A percentile compares a stretch with the other conserved stretches of the same genome.
These are phyloP conservation scores for Cataglyphis rosenhaueri DNA, from an alignment of 2,888 invertebrate genomes.

Conservation along the genomic window DNA sequence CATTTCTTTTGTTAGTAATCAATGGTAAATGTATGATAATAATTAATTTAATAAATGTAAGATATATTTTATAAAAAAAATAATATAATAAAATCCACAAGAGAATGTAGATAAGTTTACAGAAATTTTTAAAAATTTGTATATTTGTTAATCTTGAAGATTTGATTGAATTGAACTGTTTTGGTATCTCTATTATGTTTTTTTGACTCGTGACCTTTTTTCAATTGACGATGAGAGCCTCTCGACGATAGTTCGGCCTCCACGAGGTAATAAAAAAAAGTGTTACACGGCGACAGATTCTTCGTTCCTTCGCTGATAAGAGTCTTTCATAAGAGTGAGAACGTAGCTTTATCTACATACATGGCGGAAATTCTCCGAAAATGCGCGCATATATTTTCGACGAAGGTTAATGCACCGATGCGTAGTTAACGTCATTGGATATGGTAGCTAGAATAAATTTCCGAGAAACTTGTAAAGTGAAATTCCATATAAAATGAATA, in stretches of 20 bases:
- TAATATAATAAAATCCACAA: background rate
- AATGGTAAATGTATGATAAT: too few species aligned
- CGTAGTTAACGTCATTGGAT: background rate
- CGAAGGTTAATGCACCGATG: conserved; percentile 28
- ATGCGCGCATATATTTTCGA: conserved; percentile 58
- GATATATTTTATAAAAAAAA: background rate
- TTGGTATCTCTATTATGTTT: conserved; percentile 18
- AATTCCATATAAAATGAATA: background rate
- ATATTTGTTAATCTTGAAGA: background rate
- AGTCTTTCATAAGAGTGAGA: conserved; percentile 52
- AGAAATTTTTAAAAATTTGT: background rate
- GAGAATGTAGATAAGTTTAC: background rate
- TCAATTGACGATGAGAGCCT: conserved; percentile 28
- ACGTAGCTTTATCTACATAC: conserved; percentile 61
- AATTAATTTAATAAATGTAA: background rate
- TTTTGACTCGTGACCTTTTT: background rate
- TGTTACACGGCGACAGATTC: conserved; percentile 55
- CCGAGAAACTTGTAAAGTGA: conserved; percentile 6
- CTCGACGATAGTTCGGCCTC: conserved; percentile 41
- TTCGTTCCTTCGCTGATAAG: conserved; percentile 64
- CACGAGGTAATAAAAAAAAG: conserved; percentile 65
- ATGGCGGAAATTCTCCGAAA: conserved; percentile 58
- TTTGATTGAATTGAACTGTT: background rate
- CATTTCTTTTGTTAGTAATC: background rate
- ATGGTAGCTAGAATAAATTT: conserved; percentile 27